phyloP scores from a whole-genome alignment of 2,113 vertebrate species.

The Neotragus pygmaeus region DNA sequence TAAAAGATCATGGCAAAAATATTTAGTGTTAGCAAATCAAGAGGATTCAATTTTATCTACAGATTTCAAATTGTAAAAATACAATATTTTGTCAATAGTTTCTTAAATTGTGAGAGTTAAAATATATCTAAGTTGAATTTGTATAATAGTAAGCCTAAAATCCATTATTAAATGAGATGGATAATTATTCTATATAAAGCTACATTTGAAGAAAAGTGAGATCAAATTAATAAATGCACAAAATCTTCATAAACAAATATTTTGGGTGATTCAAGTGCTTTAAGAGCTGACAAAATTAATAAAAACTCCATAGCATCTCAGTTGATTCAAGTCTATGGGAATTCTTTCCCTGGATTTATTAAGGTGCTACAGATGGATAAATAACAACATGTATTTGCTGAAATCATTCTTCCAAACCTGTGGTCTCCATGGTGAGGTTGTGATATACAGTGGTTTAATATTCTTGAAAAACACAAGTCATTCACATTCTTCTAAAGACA shows the following conservation, averaged over 20 bases:
- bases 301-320: neutral
- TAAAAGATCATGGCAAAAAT: neutral
- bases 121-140: neutral
- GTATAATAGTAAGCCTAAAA: neutral
- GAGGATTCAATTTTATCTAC: neutral
- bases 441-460: neutral
- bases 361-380: constrained; percentile 48
- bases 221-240: neutral
- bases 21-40: neutral
- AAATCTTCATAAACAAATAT: neutral
- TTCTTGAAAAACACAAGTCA: neutral
- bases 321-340: neutral
- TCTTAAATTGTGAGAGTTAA: neutral
- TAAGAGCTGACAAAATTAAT: neutral
- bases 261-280: neutral
- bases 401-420: neutral
- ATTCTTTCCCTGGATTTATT: neutral
- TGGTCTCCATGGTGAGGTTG: neutral
- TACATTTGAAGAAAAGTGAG: neutral
- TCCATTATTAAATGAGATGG: neutral
- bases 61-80: neutral
- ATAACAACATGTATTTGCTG: constrained; percentile 35
- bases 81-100: neutral
- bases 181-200: neutral
- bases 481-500: neutral